Conservation (phyloP, 2,888 invertebrate species). For the Pinctada fucata region DNA sequence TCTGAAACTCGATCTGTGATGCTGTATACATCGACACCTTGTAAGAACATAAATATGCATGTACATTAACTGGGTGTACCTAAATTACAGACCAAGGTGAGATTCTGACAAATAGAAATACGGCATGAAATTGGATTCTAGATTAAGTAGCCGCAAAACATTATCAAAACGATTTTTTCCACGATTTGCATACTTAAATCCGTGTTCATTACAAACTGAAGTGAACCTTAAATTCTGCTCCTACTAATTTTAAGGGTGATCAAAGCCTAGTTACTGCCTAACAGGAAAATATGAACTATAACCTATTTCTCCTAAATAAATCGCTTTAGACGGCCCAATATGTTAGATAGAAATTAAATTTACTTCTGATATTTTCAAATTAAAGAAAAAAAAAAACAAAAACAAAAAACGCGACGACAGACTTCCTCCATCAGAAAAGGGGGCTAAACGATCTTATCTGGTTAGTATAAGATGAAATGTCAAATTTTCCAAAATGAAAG, state of each 20-base stretch:
- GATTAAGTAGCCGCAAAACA: not conserved
- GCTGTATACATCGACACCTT: not conserved
- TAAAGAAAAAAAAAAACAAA: too few relatives aligned
- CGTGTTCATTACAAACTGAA: not conserved
- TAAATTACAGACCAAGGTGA: not conserved
- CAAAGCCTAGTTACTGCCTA: too few relatives aligned
- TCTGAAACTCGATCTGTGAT: too few relatives aligned
- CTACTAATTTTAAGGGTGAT: not conserved
- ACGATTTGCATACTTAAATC: not conserved
- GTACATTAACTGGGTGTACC: not conserved
- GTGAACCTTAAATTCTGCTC: not conserved
- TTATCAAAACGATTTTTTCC: not conserved
- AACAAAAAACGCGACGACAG: too few relatives aligned
- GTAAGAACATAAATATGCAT: not conserved
- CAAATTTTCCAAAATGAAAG: too few relatives aligned
- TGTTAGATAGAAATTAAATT: too few relatives aligned
- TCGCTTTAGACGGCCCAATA: too few relatives aligned
- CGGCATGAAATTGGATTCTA: conserved; percentile 2
- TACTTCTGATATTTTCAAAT: too few relatives aligned
- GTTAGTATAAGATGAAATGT: too few relatives aligned
- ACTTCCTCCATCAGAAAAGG: too few relatives aligned
- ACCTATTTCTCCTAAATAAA: not conserved
- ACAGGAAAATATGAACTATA: too few relatives aligned
- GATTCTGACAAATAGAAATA: not conserved
- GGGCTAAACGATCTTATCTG: too few relatives aligned